Conservation (phyloP, 1,140 invertebrate genomes). For the Dermatophagoides farinae region DNA sequence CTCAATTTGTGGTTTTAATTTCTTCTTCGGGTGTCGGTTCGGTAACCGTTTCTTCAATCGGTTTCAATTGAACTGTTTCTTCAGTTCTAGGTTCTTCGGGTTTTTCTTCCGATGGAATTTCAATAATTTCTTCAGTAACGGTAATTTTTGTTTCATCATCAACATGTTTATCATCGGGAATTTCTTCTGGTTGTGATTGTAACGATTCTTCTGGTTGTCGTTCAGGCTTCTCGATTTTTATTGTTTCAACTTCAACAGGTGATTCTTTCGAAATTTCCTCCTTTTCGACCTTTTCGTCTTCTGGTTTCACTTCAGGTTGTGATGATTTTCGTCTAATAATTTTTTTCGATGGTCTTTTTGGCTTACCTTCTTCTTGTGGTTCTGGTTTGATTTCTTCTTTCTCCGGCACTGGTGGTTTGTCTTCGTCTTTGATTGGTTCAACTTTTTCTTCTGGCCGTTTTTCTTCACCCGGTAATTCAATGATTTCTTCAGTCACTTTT, state of each 20-base stretch:
- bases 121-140: background rate
- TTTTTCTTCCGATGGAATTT: background rate
- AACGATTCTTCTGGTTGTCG: constrained; percentile 22
- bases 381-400: background rate
- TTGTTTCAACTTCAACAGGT: background rate
- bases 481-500: too few species aligned
- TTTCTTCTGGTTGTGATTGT: constrained; percentile 12
- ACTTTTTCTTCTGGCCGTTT: too few species aligned
- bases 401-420: too few species aligned
- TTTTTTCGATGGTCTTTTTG: background rate
- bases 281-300: background rate
- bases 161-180: constrained; percentile 14
- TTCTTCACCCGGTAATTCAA: constrained; percentile 22
- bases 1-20: constrained; percentile 14
- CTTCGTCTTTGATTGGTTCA: too few species aligned
- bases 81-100: constrained; percentile 9
- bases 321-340: constrained; percentile 18
- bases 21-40: constrained; percentile 17
- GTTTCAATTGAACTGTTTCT: constrained; percentile 2
- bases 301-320: background rate
- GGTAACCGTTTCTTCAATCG: background rate
- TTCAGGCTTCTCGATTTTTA: background rate
- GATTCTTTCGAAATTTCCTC: constrained; percentile 18
- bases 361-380: constrained; percentile 18
- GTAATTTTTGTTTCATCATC: background rate